Evolutionary conservation across 2,888 invertebrate genomes (phyloP).

Genomic region (Melinopterus prodromus): DNA sequence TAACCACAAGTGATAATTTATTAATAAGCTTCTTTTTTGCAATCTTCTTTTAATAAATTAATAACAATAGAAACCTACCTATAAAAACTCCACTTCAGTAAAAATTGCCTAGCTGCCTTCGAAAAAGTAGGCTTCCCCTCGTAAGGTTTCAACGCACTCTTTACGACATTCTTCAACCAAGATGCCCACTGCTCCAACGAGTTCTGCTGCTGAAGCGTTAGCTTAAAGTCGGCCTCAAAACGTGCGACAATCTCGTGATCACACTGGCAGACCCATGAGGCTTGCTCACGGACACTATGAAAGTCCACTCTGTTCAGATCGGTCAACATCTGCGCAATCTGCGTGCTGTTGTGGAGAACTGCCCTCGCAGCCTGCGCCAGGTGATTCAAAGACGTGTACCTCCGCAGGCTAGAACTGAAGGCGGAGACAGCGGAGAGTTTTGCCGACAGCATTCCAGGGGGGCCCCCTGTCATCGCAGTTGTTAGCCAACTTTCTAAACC

Average conservation of each 20-base stretch:
- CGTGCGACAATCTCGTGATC: slow-evolving; percentile 78
- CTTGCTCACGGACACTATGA: slow-evolving; percentile 92
- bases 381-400: slow-evolving; percentile 97
- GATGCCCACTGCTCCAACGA: slow-evolving; percentile 97
- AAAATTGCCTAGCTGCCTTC: slow-evolving; percentile 88
- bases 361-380: slow-evolving; percentile 93
- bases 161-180: slow-evolving; percentile 96
- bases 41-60: too few species aligned
- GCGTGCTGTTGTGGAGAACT: slow-evolving; percentile 92
- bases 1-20: not conserved
- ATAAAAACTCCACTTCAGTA: slow-evolving; percentile 99
- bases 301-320: slow-evolving; percentile 98
- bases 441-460: slow-evolving; percentile 80
- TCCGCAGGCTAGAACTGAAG: slow-evolving; percentile 92
- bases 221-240: slow-evolving; percentile 91
- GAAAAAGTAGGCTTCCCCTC: slow-evolving; percentile 84
- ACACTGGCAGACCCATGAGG: slow-evolving; percentile 98
- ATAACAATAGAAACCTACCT: slow-evolving; percentile 63
- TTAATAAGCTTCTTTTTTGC: too few species aligned
- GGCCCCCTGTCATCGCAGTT: slow-evolving; percentile 87
- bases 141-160: slow-evolving; percentile 87
- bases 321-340: slow-evolving; percentile 95
- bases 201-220: slow-evolving; percentile 91
- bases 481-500: slow-evolving; percentile 88
- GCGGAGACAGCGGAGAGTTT: slow-evolving; percentile 88